phyloP scores from a whole-genome alignment of 2,888 invertebrate genomes.

The Creontiades dilutus region DNA sequence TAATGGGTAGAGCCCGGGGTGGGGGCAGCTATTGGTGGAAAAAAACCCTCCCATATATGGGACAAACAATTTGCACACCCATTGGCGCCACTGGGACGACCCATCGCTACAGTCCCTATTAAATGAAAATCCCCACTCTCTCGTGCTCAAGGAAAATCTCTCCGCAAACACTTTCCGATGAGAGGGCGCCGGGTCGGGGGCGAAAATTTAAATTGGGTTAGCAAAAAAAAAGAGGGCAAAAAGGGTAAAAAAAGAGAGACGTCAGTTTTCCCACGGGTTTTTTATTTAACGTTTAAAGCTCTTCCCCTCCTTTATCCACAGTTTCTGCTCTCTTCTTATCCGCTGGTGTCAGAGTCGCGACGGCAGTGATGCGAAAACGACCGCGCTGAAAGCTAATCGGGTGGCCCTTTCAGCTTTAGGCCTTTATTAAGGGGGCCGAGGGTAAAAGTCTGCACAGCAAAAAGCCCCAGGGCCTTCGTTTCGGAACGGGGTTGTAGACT shows the following conservation, averaged over 20 bases:
- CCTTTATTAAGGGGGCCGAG: neutral
- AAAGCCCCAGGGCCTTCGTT: too few relatives aligned
- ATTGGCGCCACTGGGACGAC: conserved; percentile 1
- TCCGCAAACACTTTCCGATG: conserved; percentile 17
- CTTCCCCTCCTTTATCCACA: neutral
- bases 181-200: neutral
- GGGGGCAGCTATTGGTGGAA: neutral
- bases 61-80: conserved; percentile 20
- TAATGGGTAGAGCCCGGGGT: neutral
- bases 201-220: conserved; percentile 13
- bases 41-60: neutral
- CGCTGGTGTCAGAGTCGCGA: neutral
- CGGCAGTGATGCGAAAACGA: neutral
- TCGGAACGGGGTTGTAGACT: too few relatives aligned
- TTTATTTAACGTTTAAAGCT: neutral
- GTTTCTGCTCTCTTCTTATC: neutral
- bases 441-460: neutral
- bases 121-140: neutral
- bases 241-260: neutral
- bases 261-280: neutral
- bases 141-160: conserved; percentile 1
- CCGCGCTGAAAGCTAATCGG: neutral
- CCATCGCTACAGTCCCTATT: neutral
- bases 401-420: neutral
- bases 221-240: neutral